These are phyloP conservation scores for Oncorhynchus gorbuscha DNA, from an alignment of 2,113 vertebrate species.

Conservation along the genomic window DNA sequence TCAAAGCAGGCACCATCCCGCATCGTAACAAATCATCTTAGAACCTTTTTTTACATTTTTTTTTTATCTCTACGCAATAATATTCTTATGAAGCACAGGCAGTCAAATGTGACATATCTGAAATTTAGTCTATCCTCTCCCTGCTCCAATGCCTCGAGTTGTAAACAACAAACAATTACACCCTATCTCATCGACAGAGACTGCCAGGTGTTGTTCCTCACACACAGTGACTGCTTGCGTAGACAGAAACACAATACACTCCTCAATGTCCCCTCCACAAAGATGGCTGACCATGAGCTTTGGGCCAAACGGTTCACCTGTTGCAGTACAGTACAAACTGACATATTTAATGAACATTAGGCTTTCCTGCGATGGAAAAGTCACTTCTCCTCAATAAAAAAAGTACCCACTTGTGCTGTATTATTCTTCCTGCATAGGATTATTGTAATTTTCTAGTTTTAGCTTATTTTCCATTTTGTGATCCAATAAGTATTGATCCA, in stretches of 20 bases:
- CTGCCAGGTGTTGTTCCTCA: slow-evolving; percentile 2
- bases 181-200: background rate
- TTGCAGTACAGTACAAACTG: background rate
- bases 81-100: no score
- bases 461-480: background rate
- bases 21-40: no score
- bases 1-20: no score
- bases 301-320: background rate
- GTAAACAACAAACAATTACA: slow-evolving; percentile 6
- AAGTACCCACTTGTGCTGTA: no score
- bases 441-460: no score
- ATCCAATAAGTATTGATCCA: background rate
- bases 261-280: background rate
- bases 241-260: slow-evolving; percentile 32
- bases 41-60: no score
- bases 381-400: no score
- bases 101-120: background rate
- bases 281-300: background rate
- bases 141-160: background rate
- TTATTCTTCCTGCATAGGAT: background rate
- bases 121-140: background rate
- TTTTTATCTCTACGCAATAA: no score
- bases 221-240: slow-evolving; percentile 15
- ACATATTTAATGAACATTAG: background rate
- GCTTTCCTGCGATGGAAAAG: no score